Evolutionary conservation across 2,113 vertebrate species (phyloP).

Genomic region (Andinoacara biseriatus): DNA sequence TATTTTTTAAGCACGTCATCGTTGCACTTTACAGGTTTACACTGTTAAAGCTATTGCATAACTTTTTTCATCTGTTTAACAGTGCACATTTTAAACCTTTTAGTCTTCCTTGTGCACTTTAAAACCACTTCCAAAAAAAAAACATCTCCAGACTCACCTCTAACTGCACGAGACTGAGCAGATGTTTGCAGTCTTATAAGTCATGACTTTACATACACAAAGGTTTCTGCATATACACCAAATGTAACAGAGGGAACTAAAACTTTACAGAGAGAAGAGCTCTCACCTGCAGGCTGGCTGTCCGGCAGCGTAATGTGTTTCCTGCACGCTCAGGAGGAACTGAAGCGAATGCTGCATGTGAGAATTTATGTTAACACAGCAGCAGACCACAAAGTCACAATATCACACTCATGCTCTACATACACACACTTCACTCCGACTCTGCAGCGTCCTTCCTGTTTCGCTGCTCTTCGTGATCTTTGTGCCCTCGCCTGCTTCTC

Average conservation of each 20-base stretch:
- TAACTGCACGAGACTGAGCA: background rate
- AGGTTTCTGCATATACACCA: background rate
- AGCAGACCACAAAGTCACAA: slow-evolving; percentile 16
- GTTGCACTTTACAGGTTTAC: background rate
- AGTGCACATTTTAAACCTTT: background rate
- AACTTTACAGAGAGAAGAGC: background rate
- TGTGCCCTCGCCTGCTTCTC: background rate
- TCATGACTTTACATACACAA: background rate
- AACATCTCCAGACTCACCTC: background rate
- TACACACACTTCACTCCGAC: background rate
- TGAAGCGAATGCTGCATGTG: background rate
- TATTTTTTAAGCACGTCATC: background rate
- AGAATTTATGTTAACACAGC: background rate
- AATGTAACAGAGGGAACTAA: background rate
- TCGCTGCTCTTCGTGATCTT: background rate
- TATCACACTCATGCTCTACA: slow-evolving; percentile 19
- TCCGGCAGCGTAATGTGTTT: background rate
- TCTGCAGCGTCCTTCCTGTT: slow-evolving; percentile 42
- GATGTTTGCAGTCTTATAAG: background rate
- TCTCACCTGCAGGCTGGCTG: slow-evolving; percentile 12
- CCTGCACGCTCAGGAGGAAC: slow-evolving; percentile 13
- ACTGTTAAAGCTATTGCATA: background rate
- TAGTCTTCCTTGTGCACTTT: background rate
- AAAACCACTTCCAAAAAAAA: too few relatives aligned
- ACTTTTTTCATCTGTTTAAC: background rate